Conservation (phyloP, 1,140 invertebrate species). For the Drosophila aff. region DNA sequence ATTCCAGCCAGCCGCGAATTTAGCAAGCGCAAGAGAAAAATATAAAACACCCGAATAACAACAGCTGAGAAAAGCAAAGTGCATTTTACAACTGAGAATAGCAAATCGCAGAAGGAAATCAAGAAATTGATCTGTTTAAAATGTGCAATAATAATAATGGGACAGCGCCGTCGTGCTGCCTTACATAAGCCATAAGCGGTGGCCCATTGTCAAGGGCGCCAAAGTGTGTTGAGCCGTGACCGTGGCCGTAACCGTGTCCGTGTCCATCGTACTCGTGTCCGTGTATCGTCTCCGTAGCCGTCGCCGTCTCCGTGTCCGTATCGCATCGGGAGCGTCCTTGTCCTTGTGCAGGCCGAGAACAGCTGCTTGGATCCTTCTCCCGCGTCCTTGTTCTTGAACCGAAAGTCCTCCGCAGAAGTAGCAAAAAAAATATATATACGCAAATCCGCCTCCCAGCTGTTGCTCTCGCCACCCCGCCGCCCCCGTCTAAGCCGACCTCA, state of each 20-base stretch:
- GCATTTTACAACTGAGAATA: slow-evolving; percentile 8
- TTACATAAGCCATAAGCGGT: slow-evolving; percentile 49
- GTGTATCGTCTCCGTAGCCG: slow-evolving; percentile 21
- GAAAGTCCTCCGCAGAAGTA: slow-evolving; percentile 10
- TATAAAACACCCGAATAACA: slow-evolving; percentile 22
- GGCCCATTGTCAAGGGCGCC: slow-evolving; percentile 57
- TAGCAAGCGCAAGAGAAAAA: slow-evolving; percentile 36
- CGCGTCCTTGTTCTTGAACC: slow-evolving; percentile 50
- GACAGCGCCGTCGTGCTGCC: slow-evolving; percentile 32
- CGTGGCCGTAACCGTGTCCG: slow-evolving; percentile 38
- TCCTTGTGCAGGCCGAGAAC: slow-evolving; percentile 80
- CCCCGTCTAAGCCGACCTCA: slow-evolving; percentile 19
- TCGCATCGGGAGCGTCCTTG: slow-evolving; percentile 60
- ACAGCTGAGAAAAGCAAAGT: slow-evolving; percentile 17
- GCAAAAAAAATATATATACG: background rate
- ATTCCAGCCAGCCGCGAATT: slow-evolving; percentile 30
- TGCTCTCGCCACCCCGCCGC: slow-evolving; percentile 16
- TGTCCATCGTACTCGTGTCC: slow-evolving; percentile 21
- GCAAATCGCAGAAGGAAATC: slow-evolving; percentile 4
- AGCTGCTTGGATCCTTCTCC: slow-evolving; percentile 67
- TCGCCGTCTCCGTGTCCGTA: background rate
- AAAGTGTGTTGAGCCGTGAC: slow-evolving; percentile 52
- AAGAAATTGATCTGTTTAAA: slow-evolving; percentile 17
- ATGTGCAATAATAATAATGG: slow-evolving; percentile 60
- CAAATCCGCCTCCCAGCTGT: slow-evolving; percentile 41